Evolutionary conservation across 2,113 vertebrate species (phyloP), one percentile per base, ranked within the genome.

Genomic region (Falco punctatus): DNA sequence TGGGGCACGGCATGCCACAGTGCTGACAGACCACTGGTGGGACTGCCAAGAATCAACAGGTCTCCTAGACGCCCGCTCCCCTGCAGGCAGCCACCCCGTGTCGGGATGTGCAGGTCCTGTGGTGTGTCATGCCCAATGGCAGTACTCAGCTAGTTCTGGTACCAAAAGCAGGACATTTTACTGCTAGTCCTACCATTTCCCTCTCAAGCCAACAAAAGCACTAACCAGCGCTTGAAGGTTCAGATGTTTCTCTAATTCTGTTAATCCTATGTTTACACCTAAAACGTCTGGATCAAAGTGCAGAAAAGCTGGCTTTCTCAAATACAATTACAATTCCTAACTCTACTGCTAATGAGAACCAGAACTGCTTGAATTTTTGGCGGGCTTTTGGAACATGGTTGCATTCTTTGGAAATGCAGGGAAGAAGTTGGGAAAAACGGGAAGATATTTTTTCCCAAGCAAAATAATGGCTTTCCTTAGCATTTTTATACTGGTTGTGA

Each of bases 41-140:
- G 40, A 42, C 38, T 38, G 38, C 38, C 6, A 3, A 54, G 65
- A 48, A 10, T 7, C n/a, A 6, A 49, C n/a, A 32, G 18, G 17
- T 79, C 38, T 58, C n/a, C 38, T 4, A 5, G 38, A 11, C 1
- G 3, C 10, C 27, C 8, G 1, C 38, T 26, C 4, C 35, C 32
- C 72, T 33, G 44, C 71, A 49, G 61, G n/a, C 58, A 19, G 30
- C 46, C 46, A 5, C 30, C 57, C 21, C 2, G 33, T 4, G 40
- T 16, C 33, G 7, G 58, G 57, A 8, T 4, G 10, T 7, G 14
- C 17, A 28, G 35, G 46, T 40, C 5, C 42, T 5, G 28, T 4
- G n/a, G 28, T 20, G 9, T 20, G 2, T 23, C 35, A 3, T 6
- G 23, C 51, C 42, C 3, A 9, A 12, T 0, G 7, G 54, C 62